A percentile compares a stretch with the other conserved stretches of the same genome.
Conservation (phyloP, 2,113 vertebrate species). For the Saguinus imperator region DNA sequence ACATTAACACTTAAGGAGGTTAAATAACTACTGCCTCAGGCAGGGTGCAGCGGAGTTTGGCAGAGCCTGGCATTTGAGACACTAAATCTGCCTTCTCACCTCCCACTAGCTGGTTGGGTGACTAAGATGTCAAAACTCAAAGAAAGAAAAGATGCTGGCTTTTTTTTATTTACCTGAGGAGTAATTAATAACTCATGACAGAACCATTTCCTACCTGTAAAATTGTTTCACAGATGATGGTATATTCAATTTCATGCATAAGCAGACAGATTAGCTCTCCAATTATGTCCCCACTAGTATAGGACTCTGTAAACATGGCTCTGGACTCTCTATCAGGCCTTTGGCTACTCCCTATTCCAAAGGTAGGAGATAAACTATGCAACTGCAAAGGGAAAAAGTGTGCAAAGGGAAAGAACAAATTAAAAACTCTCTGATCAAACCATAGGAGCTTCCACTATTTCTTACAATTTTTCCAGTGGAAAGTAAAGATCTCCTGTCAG, state of each 20-base stretch:
- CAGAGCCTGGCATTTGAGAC: not conserved
- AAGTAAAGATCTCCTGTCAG: not conserved
- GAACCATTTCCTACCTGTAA: conserved; percentile 55
- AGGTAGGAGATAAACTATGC: conserved; percentile 50
- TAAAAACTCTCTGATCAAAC: not conserved
- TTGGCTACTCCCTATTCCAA: conserved; percentile 32
- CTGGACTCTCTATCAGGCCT: accelerated
- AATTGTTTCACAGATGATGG: conserved; percentile 61
- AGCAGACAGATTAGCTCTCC: conserved; percentile 74
- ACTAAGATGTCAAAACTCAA: not conserved
- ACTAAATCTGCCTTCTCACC: not conserved
- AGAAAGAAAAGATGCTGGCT: not conserved
- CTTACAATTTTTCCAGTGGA: not conserved
- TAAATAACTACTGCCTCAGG: not conserved
- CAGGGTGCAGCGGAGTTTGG: not conserved
- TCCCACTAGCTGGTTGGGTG: not conserved
- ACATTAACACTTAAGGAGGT: not conserved
- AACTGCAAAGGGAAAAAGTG: conserved; percentile 47
- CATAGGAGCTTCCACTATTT: not conserved
- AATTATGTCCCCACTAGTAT: conserved; percentile 64
- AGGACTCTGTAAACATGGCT: conserved; percentile 54
- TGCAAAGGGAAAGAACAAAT: not conserved
- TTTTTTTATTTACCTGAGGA: not conserved
- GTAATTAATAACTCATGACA: not conserved
- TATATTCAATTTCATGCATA: conserved; percentile 61